Base-by-base conservation (phyloP, 2,797 vertebrate genomes). In the Margarornis squamiger region DNA sequence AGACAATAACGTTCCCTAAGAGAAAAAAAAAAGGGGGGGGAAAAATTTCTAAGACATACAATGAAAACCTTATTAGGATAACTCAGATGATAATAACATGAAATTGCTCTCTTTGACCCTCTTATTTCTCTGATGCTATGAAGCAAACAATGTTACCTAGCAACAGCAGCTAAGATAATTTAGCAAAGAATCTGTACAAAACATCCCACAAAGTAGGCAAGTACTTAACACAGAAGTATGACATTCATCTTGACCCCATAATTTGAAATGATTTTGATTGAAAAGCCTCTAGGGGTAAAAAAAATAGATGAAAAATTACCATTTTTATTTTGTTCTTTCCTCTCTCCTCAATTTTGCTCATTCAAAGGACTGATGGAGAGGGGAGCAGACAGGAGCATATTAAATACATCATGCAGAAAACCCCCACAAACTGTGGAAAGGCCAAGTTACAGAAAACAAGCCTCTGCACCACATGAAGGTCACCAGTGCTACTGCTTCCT, bases 1-100 rank as follows among this genome's bases (percentile, higher is more conserved):
- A 99, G 82, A 99, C 97, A 68, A 99, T 97, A 65, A 98, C 74
- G 27, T 98, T 97, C 67, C 98, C 99, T 99, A 95, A 71, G 93
- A 66, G 83, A 19, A 7, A 63, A 41, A 29, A 70, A 81, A 70
- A 26, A 12, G 38, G 23, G 32, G 46, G 27, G n/a, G 23, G 61
- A 55, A 88, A 95, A 48, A 91, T 88, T 76, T 93, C 90, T 91
- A 94, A 96, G 95, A 91, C 24, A 38, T 29, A 96, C 62, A 94
- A 96, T 92, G 92, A 92, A 97, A 97, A 95, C 90, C 93, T 95
- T 96, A 95, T 97, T 97, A 97, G 97, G 95, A 67, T 92, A 96
- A 95, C 94, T 94, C 94, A 96, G 95, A 97, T 95, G 92, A 95
- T 97, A 96, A 98, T 96, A 97, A 96, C 92, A 62, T 24, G 12